phyloP scores from a whole-genome alignment of 1,140 invertebrate genomes.

The Batillaria attramentaria region DNA sequence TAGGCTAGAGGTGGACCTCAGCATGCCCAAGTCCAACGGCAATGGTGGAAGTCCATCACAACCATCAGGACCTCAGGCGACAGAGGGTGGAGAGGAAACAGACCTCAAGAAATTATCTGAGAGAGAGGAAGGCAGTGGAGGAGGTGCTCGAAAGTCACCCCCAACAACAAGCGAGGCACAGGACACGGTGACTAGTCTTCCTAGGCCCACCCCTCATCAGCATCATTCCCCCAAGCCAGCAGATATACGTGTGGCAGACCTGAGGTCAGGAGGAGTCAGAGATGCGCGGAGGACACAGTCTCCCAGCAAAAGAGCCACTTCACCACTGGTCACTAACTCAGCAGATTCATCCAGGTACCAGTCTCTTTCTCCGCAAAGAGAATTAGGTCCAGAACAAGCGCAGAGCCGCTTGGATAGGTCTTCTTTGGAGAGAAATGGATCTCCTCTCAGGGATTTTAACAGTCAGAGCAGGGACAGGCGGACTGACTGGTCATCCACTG shows the following conservation, averaged over 20 bases:
- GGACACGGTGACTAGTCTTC: neutral
- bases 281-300: neutral
- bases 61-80: neutral
- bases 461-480: neutral
- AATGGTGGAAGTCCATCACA: neutral
- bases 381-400: neutral
- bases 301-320: neutral
- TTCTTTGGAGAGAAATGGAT: neutral
- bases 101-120: neutral
- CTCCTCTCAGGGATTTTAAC: neutral
- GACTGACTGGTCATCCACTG: neutral
- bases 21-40: conserved; percentile 27
- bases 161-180: neutral
- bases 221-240: neutral
- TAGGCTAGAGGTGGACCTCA: conserved; percentile 48
- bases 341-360: conserved; percentile 5
- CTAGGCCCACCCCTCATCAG: neutral
- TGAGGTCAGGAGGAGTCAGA: neutral
- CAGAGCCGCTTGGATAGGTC: neutral
- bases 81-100: neutral
- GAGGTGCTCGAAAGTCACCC: neutral
- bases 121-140: neutral
- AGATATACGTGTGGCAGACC: neutral
- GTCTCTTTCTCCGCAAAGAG: conserved; percentile 9
- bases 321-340: neutral